phyloP scores from a whole-genome alignment of 2,888 invertebrate species.

The Philaethria dido region DNA sequence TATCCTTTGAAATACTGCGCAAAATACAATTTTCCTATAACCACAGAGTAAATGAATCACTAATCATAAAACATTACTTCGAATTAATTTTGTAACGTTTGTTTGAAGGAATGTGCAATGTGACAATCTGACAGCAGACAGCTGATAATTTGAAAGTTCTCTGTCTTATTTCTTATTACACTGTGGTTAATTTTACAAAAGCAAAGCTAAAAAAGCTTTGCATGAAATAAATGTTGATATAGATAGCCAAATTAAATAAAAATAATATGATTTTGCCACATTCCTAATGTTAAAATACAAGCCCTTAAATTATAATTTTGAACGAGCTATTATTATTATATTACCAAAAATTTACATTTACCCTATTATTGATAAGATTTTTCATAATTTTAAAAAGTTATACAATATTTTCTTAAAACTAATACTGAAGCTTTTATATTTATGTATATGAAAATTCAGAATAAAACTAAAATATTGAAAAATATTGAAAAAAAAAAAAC shows the following conservation, averaged over 20 bases:
- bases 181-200: constrained; percentile 3
- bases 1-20: constrained; percentile 22
- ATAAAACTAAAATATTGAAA: too few relatives aligned
- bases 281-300: too few relatives aligned
- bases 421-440: too few relatives aligned
- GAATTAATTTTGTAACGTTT: constrained; percentile 17
- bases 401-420: too few relatives aligned
- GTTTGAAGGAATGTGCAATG: constrained; percentile 7
- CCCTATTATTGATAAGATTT: too few relatives aligned
- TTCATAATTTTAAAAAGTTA: too few relatives aligned
- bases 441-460: too few relatives aligned
- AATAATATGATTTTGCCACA: background rate
- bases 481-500: too few relatives aligned
- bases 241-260: background rate
- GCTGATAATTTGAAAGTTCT: constrained; percentile 27
- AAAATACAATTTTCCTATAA: constrained; percentile 22
- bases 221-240: background rate
- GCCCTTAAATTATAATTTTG: too few relatives aligned
- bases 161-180: background rate
- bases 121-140: constrained; percentile 25
- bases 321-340: too few relatives aligned
- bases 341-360: too few relatives aligned
- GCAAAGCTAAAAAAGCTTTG: background rate
- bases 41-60: constrained; percentile 34
- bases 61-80: constrained; percentile 19